These are phyloP conservation scores for Synanceia verrucosa DNA, from an alignment of 2,797 vertebrate species.

Conservation along the genomic window DNA sequence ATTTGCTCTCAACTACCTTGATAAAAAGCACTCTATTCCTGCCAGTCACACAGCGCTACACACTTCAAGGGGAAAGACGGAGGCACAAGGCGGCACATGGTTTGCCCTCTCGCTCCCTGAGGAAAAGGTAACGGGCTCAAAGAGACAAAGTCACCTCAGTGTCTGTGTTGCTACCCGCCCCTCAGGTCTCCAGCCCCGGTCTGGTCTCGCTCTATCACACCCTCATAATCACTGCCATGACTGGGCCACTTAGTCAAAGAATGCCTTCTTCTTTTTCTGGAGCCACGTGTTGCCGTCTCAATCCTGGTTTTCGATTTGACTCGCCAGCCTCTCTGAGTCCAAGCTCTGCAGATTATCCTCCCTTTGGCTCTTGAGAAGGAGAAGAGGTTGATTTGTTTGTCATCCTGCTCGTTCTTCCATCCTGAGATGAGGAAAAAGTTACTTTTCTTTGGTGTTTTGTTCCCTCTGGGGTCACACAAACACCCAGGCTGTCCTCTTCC, in stretches of 20 bases:
- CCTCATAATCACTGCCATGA: constrained; percentile 74
- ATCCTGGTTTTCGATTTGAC: too few species aligned
- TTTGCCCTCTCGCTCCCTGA: constrained; percentile 61
- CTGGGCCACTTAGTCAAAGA: constrained; percentile 71
- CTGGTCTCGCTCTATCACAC: constrained; percentile 73
- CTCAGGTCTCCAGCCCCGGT: constrained; percentile 48
- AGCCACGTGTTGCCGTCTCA: constrained; percentile 66
- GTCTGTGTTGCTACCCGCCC: constrained; percentile 42
- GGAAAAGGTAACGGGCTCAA: constrained; percentile 49
- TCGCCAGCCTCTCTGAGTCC: constrained; percentile 15
- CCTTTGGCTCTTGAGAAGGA: constrained; percentile 27
- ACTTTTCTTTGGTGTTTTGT: constrained; percentile 2
- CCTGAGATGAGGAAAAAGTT: constrained; percentile 23
- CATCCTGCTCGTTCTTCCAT: constrained; percentile 5
- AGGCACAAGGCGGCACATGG: constrained; percentile 64
- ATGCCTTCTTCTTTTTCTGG: constrained; percentile 67
- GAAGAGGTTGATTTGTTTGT: constrained; percentile 6
- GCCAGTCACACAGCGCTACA: constrained; percentile 36
- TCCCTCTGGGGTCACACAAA: constrained; percentile 20
- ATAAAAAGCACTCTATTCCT: constrained; percentile 69
- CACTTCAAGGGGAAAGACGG: constrained; percentile 48
- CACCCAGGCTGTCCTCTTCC: constrained; percentile 27
- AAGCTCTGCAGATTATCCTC: constrained; percentile 25
- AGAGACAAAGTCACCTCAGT: constrained; percentile 53
- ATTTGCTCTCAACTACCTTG: constrained; percentile 82